These are phyloP conservation scores for Pheosia tremula DNA, from an alignment of 2,888 invertebrate genomes.

Conservation along the genomic window DNA sequence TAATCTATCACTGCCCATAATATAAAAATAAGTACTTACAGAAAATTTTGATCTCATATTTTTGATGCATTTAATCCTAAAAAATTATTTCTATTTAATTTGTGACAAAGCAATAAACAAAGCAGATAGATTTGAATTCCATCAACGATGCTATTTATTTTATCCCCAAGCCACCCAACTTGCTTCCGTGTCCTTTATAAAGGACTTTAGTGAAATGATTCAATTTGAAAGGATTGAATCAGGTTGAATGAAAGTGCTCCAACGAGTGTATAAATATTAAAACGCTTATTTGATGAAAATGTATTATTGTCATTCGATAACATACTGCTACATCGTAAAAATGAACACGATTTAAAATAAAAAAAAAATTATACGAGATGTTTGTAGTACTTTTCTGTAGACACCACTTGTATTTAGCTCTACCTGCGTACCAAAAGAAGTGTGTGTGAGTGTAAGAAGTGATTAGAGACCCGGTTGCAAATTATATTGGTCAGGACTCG, in stretches of 20 bases:
- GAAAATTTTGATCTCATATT: not conserved
- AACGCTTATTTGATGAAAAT: not conserved
- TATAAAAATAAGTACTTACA: no score
- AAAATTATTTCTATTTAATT: conserved; percentile 5
- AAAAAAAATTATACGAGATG: no score
- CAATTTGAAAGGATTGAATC: conserved; percentile 12
- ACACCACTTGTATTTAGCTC: no score
- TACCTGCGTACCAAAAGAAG: no score
- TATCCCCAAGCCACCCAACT: conserved; percentile 6
- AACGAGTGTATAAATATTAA: not conserved
- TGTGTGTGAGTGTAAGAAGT: no score
- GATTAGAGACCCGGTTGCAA: no score
- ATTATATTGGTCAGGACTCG: no score
- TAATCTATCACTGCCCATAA: no score
- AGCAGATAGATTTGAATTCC: conserved; percentile 3
- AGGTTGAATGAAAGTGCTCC: conserved; percentile 6
- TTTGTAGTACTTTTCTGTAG: no score
- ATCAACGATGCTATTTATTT: conserved; percentile 4
- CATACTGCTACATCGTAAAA: no score
- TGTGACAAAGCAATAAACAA: conserved; percentile 8
- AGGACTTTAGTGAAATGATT: conserved; percentile 9
- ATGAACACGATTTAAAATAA: no score
- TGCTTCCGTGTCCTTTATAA: conserved; percentile 4
- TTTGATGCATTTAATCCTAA: not conserved
- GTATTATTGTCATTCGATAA: no score